These are phyloP conservation scores for Homarus gammarus DNA, from an alignment of 2,888 invertebrate genomes.

Conservation along the genomic window DNA sequence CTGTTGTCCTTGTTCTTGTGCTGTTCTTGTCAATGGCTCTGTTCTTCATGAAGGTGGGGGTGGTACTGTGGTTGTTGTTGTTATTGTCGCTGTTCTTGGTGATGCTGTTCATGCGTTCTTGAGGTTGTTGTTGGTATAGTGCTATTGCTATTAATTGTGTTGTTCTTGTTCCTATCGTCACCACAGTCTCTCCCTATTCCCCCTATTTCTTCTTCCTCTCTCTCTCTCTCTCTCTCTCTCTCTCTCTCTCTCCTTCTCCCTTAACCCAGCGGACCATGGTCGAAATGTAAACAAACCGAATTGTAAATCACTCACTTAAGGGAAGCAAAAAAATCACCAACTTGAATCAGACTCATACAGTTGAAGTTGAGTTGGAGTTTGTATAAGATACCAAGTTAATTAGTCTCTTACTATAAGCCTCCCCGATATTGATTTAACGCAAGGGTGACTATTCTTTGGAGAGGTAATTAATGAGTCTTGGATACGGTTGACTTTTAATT, in stretches of 20 bases:
- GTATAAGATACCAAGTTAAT: too few relatives aligned
- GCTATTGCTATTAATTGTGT: background rate
- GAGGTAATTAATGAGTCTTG: too few relatives aligned
- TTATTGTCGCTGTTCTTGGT: background rate
- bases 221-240: constrained; percentile 22
- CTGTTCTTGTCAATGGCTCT: background rate
- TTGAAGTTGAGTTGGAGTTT: too few relatives aligned
- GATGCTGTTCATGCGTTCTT: background rate
- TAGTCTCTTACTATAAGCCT: too few relatives aligned
- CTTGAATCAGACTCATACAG: too few relatives aligned
- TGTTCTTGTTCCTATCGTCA: background rate
- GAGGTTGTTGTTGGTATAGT: background rate
- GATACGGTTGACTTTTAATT: too few relatives aligned
- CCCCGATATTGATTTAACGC: too few relatives aligned
- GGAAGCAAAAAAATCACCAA: too few relatives aligned
- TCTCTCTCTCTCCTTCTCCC: constrained; percentile 11
- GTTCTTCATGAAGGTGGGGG: background rate
- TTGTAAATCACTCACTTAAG: too few relatives aligned
- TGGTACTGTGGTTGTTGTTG: background rate
- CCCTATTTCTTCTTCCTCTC: constrained; percentile 1
- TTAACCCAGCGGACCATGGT: background rate
- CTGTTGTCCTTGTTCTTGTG: background rate
- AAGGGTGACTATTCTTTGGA: too few relatives aligned
- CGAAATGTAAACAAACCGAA: too few relatives aligned
- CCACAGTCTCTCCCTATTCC: constrained; percentile 4